Evolutionary conservation across 2,113 vertebrate species (phyloP), one percentile per base, ranked within the genome.

Genomic region (Sander vitreus): DNA sequence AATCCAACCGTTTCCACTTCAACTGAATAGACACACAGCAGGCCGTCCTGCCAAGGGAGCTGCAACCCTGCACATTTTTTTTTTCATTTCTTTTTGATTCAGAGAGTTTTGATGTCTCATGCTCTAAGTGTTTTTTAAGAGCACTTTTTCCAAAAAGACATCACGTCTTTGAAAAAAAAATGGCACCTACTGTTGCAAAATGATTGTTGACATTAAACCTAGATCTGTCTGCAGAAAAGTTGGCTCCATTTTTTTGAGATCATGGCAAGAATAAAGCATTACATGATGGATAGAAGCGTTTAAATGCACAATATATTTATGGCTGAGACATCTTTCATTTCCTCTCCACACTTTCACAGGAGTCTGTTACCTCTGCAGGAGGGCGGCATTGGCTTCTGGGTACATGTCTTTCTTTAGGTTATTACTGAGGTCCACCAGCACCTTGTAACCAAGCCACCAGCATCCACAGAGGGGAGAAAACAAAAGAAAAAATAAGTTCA

Each of bases 351-450:
- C 48, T 68, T 77, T 83, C 6, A 57, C 19, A 16, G 7, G 27
- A 13, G 18, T 60, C 3, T 48, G 25, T 83, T 89, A 93, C 90
- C 84, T 85, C 71, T 93, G 90, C 76, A 98, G 94, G 85, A 97
- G 94, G 74, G 95, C 94, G 5, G 96, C 97, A 0, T 98, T 98
- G 18, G 96, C 96, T 47, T 99, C 96, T 0, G 96, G 93, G 23
- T 97, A 97, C 54, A 97, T 93, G 67, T 94, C 94, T 85, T 96
- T 95, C 90, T 94, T 97, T 66, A 96, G 85, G 86, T 98, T 99
- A 92, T 99, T 99, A 92, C 97, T 99, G 80, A 98, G 78, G 1
- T 99, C 97, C 63, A 98, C 96, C 92, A 99, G 73, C 80, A 92
- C 88, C 89, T 89, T 82, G 9, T 30, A 58, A 69, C 54, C 33